A percentile compares a stretch with the other conserved stretches of the same genome.
Conservation (phyloP, 2,888 invertebrate genomes). For the Amphiduros pacificus region DNA sequence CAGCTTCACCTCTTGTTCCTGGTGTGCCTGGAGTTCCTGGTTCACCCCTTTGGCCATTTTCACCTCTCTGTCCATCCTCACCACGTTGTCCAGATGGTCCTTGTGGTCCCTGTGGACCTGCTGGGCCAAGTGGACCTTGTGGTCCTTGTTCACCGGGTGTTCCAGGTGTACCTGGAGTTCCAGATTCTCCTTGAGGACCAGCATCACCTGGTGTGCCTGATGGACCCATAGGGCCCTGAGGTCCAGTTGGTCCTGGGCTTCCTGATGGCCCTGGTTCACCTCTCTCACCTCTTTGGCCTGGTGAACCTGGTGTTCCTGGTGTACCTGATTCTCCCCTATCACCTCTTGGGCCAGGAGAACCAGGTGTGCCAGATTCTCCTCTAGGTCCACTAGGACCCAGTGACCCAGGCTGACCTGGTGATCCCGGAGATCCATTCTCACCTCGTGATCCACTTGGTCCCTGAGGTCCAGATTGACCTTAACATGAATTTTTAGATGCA, state of each 20-base stretch:
- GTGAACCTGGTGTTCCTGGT: slow-evolving; percentile 11
- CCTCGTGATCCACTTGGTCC: slow-evolving; percentile 14
- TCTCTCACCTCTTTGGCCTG: neutral
- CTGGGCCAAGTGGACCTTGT: slow-evolving; percentile 5
- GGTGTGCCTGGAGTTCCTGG: slow-evolving; percentile 17
- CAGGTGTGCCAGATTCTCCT: slow-evolving; percentile 4
- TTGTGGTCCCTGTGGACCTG: neutral
- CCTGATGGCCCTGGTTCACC: slow-evolving; percentile 14
- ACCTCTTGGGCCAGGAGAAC: slow-evolving; percentile 10
- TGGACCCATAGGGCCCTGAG: neutral
- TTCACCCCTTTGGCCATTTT: slow-evolving; percentile 5
- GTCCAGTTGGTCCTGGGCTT: slow-evolving; percentile 5
- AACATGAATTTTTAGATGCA: neutral
- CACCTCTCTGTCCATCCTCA: neutral
- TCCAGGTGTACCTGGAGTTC: slow-evolving; percentile 9
- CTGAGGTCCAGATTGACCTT: slow-evolving; percentile 12
- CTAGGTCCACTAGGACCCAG: slow-evolving; percentile 13
- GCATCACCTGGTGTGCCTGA: neutral
- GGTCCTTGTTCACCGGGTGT: slow-evolving; percentile 14
- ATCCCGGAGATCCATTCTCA: slow-evolving; percentile 4
- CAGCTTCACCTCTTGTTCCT: slow-evolving; percentile 3
- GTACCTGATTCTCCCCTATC: neutral
- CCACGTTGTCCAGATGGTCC: slow-evolving; percentile 18
- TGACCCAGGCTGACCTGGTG: neutral
- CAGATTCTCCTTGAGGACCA: slow-evolving; percentile 14